Base-by-base conservation (phyloP, 2,797 vertebrate species). In the Xenopus petersii region DNA sequence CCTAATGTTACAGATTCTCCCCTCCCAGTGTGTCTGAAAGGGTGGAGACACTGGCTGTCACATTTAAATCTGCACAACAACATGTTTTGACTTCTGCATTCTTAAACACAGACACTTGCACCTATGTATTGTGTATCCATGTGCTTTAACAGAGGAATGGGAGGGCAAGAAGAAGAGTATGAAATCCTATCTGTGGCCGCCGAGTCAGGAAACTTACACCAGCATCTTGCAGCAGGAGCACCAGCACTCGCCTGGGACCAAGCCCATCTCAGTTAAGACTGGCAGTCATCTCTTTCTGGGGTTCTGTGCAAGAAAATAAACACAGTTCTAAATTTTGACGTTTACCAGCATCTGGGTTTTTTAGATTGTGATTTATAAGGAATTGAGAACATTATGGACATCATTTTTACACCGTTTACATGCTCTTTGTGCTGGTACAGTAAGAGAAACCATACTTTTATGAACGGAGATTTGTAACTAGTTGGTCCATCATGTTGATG, bases 201-300 rank as follows among this genome's bases (percentile, higher is more conserved):
- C 12, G 10, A 16, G 15, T 13, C 55, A 59, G 30, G 67, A 69
- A 68, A 68, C 21, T 11, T 30, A 30, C 67, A 26, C 36, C 68
- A 69, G 15, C 49, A 69, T 16, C 16, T 17, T 58, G 55, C 54
- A n/a, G 46, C n/a, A 17, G 30, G 4, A 64, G 16, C n/a, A 47
- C 36, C 36, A 60, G 56, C 68, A 21, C 46, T 11, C 59, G 33
- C 56, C 8, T 70, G 68, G 36, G 30, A 48, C 54, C 30, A 60
- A 70, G 5, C 66, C 51, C 54, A 56, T 36, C 26, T 15, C 15
- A 16, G 16, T 55, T 55, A 55, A 55, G 7, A 16, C 4, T 16
- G 54, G 5, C 54, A 17, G 54, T 17, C 3, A 5, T 24, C 51
- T 24, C 42, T 51, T 24, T 12, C 64, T 51, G 48, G 9, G 17